Conservation (phyloP, 1,140 invertebrate genomes). For the Caerostris extrusa region DNA sequence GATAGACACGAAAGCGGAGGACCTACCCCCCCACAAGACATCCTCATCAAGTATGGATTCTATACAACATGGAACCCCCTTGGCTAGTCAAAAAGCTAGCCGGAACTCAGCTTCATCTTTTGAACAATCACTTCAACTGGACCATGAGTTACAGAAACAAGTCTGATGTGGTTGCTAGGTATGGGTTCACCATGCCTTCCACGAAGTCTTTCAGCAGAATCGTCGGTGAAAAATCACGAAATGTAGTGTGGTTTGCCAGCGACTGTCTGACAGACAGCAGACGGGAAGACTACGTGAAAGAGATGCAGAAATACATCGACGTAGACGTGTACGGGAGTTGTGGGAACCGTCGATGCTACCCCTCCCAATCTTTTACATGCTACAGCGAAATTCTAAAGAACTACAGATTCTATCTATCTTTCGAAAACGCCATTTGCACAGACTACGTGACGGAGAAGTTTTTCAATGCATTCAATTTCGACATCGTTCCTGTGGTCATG, state of each 20-base stretch:
- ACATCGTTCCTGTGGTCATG: slow-evolving; percentile 87
- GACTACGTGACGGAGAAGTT: slow-evolving; percentile 79
- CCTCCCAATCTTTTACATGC: slow-evolving; percentile 76
- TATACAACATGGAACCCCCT: slow-evolving; percentile 78
- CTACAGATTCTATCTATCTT: slow-evolving; percentile 81
- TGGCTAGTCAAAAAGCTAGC: slow-evolving; percentile 48
- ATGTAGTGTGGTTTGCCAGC: slow-evolving; percentile 85
- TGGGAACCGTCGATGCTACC: slow-evolving; percentile 79
- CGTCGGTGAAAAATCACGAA: slow-evolving; percentile 74
- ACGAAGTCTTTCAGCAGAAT: neutral
- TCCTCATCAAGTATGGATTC: slow-evolving; percentile 77
- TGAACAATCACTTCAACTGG: slow-evolving; percentile 82
- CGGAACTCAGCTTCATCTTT: neutral
- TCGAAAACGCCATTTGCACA: slow-evolving; percentile 81
- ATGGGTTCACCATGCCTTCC: slow-evolving; percentile 78
- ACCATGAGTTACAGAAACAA: slow-evolving; percentile 82
- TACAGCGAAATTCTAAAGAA: slow-evolving; percentile 78
- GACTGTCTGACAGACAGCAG: slow-evolving; percentile 84
- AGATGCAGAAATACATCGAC: slow-evolving; percentile 84
- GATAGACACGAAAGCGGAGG: slow-evolving; percentile 68
- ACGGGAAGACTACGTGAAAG: slow-evolving; percentile 83
- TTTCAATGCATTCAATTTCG: slow-evolving; percentile 80
- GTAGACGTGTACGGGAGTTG: slow-evolving; percentile 88
- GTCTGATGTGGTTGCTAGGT: slow-evolving; percentile 80
- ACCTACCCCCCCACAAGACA: slow-evolving; percentile 73